Evolutionary conservation across 2,113 vertebrate genomes (phyloP).

Genomic region (Vicugna pacos): DNA sequence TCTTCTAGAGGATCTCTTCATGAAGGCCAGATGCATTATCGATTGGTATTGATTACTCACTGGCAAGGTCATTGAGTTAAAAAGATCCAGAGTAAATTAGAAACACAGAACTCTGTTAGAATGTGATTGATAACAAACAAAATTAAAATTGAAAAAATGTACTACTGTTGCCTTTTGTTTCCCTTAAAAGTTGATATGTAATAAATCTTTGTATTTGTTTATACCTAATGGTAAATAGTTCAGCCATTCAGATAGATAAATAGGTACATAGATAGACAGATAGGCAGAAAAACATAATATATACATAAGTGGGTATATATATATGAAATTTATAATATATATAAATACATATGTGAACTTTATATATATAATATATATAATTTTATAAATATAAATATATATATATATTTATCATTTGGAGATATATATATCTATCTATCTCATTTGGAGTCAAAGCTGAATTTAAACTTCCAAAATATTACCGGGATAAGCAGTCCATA

Average conservation of each 20-base stretch:
- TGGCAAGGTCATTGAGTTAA: slow-evolving; percentile 37
- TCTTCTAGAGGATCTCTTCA: background rate
- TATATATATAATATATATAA: background rate
- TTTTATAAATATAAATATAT: background rate
- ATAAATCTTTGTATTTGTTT: background rate
- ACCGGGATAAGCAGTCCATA: background rate
- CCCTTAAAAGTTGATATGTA: background rate
- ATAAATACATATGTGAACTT: background rate
- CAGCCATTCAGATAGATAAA: background rate
- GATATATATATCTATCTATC: background rate
- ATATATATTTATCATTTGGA: background rate
- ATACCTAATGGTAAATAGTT: background rate
- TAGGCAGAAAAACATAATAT: background rate
- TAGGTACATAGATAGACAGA: background rate
- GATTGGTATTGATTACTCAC: slow-evolving; percentile 38
- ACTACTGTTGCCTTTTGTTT: background rate
- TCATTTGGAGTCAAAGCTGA: slow-evolving; percentile 1
- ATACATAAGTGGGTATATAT: background rate
- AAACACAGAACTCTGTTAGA: slow-evolving; percentile 34
- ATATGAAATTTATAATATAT: background rate
- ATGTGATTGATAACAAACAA: background rate
- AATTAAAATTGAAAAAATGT: slow-evolving; percentile 44
- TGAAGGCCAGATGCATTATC: slow-evolving; percentile 38
- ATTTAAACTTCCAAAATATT: background rate
- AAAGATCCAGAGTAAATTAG: slow-evolving; percentile 41